phyloP scores from a whole-genome alignment of 37 sponge, comb jelly and placozoan genomes.

The Chondrosia reniformis region DNA sequence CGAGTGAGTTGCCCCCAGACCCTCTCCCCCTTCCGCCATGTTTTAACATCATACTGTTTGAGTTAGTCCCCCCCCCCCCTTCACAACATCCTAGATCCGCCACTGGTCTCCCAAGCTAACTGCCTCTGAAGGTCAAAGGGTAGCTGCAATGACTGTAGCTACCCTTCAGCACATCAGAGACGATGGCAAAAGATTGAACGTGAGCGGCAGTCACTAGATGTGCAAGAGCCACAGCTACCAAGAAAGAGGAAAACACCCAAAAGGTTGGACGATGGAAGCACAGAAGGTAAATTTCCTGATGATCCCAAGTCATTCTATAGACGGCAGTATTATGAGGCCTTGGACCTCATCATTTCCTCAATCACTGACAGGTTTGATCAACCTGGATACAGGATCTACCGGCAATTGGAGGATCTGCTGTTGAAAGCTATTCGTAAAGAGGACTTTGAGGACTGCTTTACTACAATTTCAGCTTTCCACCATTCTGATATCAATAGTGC shows the following conservation, averaged over 20 bases:
- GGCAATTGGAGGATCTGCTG: constrained; percentile 14
- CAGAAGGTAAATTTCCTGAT: neutral
- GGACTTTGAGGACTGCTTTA: neutral
- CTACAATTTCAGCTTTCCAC: neutral
- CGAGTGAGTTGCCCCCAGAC: too few species aligned
- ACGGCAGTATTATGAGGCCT: constrained; percentile 13
- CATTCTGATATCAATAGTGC: neutral
- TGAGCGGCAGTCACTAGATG: constrained; percentile 1
- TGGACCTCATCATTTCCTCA: neutral
- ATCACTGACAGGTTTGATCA: constrained; percentile 12
- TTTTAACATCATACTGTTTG: too few species aligned
- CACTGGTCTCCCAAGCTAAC: too few species aligned
- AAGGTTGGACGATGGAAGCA: neutral
- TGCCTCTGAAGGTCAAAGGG: too few species aligned
- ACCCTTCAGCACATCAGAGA: constrained; percentile 8
- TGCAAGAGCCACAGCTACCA: constrained; percentile 1
- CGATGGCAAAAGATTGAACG: constrained; percentile 21
- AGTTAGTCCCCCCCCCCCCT: too few species aligned
- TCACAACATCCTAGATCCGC: too few species aligned
- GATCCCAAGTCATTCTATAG: neutral
- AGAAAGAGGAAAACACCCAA: constrained; percentile 3
- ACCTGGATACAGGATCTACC: constrained; percentile 4
- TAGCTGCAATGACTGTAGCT: constrained; percentile 17
- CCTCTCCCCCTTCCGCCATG: too few species aligned
- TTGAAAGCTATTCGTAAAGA: neutral